These are phyloP conservation scores for Stratiolaelaps scimitus DNA, from an alignment of 1,140 invertebrate genomes.

Conservation along the genomic window DNA sequence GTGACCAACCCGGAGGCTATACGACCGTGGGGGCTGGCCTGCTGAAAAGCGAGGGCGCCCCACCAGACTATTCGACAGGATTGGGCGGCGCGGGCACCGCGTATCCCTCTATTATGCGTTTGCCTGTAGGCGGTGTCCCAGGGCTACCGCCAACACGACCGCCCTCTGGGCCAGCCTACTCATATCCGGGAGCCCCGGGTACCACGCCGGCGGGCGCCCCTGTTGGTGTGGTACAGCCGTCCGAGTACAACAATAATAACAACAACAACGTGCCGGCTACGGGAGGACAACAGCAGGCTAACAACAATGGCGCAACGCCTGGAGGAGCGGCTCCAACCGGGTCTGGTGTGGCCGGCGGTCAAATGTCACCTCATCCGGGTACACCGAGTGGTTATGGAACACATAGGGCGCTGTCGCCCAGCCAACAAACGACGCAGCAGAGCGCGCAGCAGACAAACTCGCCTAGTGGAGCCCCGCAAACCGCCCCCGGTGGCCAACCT, in stretches of 20 bases:
- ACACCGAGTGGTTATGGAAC: not conserved
- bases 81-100: too few relatives aligned
- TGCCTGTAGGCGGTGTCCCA: conserved; percentile 39
- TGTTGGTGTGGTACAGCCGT: not conserved
- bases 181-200: conserved; percentile 52
- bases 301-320: too few relatives aligned
- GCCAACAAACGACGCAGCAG: conserved; percentile 19
- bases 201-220: conserved; percentile 43
- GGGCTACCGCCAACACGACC: conserved; percentile 45
- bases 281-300: conserved; percentile 1
- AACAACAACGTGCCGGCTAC: not conserved
- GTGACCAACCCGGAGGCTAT: conserved; percentile 8
- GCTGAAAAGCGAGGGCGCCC: not conserved
- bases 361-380: conserved; percentile 26
- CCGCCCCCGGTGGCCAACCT: not conserved
- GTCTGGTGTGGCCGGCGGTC: not conserved
- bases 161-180: conserved; percentile 68
- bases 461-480: conserved; percentile 21
- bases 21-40: conserved; percentile 5
- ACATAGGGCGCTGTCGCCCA: conserved; percentile 19
- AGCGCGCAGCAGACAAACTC: conserved; percentile 1
- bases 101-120: conserved; percentile 49
- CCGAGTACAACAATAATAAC: conserved; percentile 24
- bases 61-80: not conserved
- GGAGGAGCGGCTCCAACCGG: too few relatives aligned